phyloP scores from a whole-genome alignment of 2,113 vertebrate species.

The Saguinus midas region DNA sequence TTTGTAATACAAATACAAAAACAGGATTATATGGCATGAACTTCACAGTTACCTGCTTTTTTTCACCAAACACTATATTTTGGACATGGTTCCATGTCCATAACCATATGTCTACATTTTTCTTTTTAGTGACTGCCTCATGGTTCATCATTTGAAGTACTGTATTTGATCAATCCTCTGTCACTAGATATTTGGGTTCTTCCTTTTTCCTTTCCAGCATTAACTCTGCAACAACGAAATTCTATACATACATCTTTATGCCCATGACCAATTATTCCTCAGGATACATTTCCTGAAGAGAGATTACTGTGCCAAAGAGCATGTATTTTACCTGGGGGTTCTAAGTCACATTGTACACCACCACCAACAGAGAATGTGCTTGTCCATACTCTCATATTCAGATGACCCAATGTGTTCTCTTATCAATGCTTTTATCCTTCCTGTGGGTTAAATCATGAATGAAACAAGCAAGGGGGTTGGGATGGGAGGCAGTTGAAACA shows the following conservation, averaged over 20 bases:
- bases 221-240: constrained; percentile 14
- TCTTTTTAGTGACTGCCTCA: not conserved
- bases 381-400: not conserved
- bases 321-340: not conserved
- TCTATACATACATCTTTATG: not conserved
- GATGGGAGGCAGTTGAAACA: not conserved
- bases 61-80: not conserved
- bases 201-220: not conserved
- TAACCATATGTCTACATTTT: not conserved
- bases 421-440: not conserved
- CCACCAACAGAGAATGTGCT: not conserved
- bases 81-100: not conserved
- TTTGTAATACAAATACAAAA: not conserved
- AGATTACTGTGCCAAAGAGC: not conserved
- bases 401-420: not conserved
- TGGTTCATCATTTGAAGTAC: not conserved
- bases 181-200: not conserved
- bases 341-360: not conserved
- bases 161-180: not conserved
- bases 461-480: not conserved
- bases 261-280: not conserved
- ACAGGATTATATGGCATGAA: not conserved
- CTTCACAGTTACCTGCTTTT: not conserved
- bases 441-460: not conserved
- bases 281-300: not conserved